Evolutionary conservation across 2,888 invertebrate species (phyloP), one percentile per base, ranked within the genome.

Genomic region (Lordiphosa andalusiaca): DNA sequence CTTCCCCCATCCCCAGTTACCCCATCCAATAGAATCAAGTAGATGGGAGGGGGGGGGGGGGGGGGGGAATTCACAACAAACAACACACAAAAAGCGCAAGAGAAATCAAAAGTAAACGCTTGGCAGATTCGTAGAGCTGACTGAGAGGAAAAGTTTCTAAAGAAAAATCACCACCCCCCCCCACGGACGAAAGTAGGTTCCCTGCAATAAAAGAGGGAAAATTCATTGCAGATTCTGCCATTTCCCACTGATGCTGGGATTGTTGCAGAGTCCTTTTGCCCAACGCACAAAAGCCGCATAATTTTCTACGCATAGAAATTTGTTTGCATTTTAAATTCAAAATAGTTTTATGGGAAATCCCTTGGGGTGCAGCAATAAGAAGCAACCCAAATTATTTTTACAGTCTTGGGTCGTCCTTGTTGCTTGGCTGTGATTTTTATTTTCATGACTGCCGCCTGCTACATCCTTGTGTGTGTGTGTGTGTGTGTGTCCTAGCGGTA

Each of bases 221-320:
- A 25, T 48, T 42, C 36, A 41, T 25, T 37, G 21, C 4, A 6
- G 19, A 33, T 37, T 33, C 12, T 16, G 30, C 30, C 30, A 9
- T 41, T 12, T 42, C 7, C n/a, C 16, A 6, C 12, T 44, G 44
- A 2, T 44, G 44, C 10, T 33, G 33, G 25, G 44, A 44, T 36
- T 35, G 12, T 36, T 19, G 19, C n/a, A 47, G 36, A 47, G 21
- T 47, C 33, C n/a, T 41, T 41, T 16, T 46, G 16, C 10, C 10
- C 16, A 9, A 33, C 12, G 10, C 41, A 72, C 63, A 67, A 75
- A 57, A 53, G 59, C 51, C 55, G 58, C 67, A 77, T 55, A 71
- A 71, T 81, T 78, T 65, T 40, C 49, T 60, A 59, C 64, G 60
- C 76, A 75, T 63, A 65, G 39, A 70, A 74, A 75, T 75, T 80